Evolutionary conservation across 1,140 invertebrate species (phyloP).

Genomic region (Stenopsyche tienmushanensis): DNA sequence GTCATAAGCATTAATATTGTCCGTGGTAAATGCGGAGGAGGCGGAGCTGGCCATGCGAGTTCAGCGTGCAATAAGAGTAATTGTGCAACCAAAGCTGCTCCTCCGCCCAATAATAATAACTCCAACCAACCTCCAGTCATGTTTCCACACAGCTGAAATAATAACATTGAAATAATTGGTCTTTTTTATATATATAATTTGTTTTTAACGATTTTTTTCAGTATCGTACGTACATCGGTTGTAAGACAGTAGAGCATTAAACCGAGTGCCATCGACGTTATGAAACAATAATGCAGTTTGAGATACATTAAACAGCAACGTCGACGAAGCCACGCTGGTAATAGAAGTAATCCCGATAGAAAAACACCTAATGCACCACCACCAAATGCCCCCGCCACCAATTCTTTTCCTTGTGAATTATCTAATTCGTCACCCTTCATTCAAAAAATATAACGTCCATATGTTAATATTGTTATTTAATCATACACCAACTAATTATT

Average conservation of each 20-base stretch:
- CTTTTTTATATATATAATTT: conserved; percentile 47
- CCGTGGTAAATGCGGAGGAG: conserved; percentile 46
- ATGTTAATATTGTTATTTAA: neutral
- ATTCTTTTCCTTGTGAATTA: conserved; percentile 49
- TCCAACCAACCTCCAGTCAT: conserved; percentile 39
- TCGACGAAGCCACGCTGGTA: conserved; percentile 61
- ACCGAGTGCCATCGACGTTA: conserved; percentile 61
- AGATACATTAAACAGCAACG: conserved; percentile 65
- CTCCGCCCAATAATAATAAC: conserved; percentile 41
- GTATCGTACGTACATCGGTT: conserved; percentile 24
- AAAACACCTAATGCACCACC: conserved; percentile 61
- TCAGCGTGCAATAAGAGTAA: conserved; percentile 53
- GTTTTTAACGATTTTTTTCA: neutral
- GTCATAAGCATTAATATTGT: conserved; percentile 40
- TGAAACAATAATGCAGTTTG: conserved; percentile 66
- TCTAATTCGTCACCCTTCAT: conserved; percentile 9
- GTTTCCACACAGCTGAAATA: conserved; percentile 36
- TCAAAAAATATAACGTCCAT: neutral
- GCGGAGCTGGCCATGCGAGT: conserved; percentile 47
- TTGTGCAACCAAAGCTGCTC: conserved; percentile 53
- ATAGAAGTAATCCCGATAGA: conserved; percentile 55
- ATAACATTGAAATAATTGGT: conserved; percentile 50
- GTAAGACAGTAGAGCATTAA: conserved; percentile 56
- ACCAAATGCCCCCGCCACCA: conserved; percentile 61
- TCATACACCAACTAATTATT: no score